phyloP scores from a whole-genome alignment of 2,888 invertebrate species.

The Tuberolachnus salignus region DNA sequence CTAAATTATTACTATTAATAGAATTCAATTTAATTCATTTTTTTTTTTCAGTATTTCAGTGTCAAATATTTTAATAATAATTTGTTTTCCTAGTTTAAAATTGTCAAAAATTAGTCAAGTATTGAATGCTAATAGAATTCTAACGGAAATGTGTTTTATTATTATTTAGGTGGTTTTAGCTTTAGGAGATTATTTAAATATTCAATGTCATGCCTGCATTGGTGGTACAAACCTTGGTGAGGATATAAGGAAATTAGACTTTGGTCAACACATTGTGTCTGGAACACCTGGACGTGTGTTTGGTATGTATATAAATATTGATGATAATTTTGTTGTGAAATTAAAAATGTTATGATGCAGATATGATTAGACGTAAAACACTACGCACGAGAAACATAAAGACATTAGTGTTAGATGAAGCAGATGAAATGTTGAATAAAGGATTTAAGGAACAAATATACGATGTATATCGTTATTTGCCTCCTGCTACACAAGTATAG shows the following conservation, averaged over 20 bases:
- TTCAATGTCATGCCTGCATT: constrained; percentile 98
- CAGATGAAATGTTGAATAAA: constrained; percentile 99
- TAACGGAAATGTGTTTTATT: no score
- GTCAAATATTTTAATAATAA: no score
- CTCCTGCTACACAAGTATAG: constrained; percentile 87
- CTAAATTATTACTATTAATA: no score
- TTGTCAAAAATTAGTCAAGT: no score
- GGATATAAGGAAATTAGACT: constrained; percentile 96
- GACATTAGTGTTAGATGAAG: constrained; percentile 97
- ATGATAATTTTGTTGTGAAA: neutral
- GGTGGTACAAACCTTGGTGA: constrained; percentile 98
- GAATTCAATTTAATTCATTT: no score
- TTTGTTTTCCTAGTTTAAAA: no score
- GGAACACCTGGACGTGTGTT: constrained; percentile 99
- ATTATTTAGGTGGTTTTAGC: constrained; percentile 78
- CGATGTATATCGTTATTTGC: constrained; percentile 96
- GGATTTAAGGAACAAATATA: constrained; percentile 99
- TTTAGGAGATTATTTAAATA: constrained; percentile 97
- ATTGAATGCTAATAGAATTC: no score
- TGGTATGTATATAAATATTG: constrained; percentile 67
- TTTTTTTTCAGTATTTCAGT: no score
- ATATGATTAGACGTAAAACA: constrained; percentile 88
- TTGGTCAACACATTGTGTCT: constrained; percentile 98
- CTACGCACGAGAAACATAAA: constrained; percentile 90
- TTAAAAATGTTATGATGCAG: constrained; percentile 63